A percentile compares a stretch with the other conserved stretches of the same genome.
phyloP scores from a whole-genome alignment of 2,113 vertebrate genomes.

The Erythrocercus mccallii region DNA sequence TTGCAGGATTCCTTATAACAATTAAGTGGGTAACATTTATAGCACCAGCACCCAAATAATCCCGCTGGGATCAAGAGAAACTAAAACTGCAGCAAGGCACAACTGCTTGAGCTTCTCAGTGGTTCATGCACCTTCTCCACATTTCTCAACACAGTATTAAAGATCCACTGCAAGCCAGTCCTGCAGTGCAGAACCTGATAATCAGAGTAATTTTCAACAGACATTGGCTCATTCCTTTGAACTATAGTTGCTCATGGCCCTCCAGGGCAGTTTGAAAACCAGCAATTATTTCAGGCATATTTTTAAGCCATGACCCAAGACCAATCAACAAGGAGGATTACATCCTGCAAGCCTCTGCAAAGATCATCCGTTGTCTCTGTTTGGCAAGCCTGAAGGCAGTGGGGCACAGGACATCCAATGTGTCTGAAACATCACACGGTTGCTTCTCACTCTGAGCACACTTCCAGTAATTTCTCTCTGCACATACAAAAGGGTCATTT shows the following conservation, averaged over 20 bases:
- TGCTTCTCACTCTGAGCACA: not conserved
- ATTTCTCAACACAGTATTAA: fast-evolving
- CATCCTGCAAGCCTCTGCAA: not conserved
- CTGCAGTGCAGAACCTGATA: not conserved
- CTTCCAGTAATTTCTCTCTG: not conserved
- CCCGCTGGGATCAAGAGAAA: not conserved
- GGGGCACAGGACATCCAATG: not conserved
- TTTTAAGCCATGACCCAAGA: fast-evolving
- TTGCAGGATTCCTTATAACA: not conserved
- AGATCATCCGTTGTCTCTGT: not conserved
- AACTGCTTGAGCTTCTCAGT: not conserved
- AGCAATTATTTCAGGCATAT: not conserved
- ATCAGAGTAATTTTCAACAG: not conserved
- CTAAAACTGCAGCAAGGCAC: not conserved
- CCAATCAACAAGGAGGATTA: not conserved
- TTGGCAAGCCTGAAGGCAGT: not conserved
- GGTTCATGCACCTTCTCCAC: not conserved
- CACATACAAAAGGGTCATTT: not conserved
- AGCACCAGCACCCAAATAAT: not conserved
- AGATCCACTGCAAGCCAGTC: not conserved
- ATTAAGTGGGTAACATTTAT: not conserved
- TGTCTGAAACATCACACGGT: fast-evolving
- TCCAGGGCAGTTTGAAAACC: not conserved
- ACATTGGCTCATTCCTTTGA: not conserved
- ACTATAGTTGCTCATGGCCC: not conserved